Conservation (phyloP, 1,140 invertebrate genomes). For the Euglossa dilemma region DNA sequence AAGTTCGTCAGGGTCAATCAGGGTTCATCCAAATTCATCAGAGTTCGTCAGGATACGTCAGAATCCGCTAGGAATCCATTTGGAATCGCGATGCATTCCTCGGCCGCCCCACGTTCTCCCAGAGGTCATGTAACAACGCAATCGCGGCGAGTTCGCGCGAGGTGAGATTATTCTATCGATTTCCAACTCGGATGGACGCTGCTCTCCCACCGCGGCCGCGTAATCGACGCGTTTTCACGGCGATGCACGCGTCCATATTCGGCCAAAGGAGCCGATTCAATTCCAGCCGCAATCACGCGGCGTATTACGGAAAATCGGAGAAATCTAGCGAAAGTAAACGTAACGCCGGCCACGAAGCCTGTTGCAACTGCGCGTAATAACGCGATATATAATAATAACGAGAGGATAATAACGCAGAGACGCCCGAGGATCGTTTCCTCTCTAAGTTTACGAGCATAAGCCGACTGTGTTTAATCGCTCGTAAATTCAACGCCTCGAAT, state of each 20-base stretch:
- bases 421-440: slow-evolving; percentile 10
- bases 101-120: neutral
- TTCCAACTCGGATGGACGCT: slow-evolving; percentile 12
- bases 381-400: slow-evolving; percentile 66
- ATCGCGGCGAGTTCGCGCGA: neutral
- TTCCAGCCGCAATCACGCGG: slow-evolving; percentile 75
- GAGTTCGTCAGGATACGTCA: too few species aligned
- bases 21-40: too few species aligned
- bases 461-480: neutral
- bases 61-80: too few species aligned
- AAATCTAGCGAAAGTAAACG: slow-evolving; percentile 79
- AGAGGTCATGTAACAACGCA: neutral
- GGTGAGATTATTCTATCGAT: slow-evolving; percentile 24
- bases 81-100: too few species aligned
- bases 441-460: slow-evolving; percentile 38
- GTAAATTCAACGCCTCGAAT: slow-evolving; percentile 17
- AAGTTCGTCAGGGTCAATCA: too few species aligned
- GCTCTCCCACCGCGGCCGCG: neutral
- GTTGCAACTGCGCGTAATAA: slow-evolving; percentile 69
- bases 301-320: slow-evolving; percentile 78
- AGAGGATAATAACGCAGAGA: slow-evolving; percentile 61
- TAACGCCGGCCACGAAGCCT: slow-evolving; percentile 63
- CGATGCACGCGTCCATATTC: slow-evolving; percentile 23
- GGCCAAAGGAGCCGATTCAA: slow-evolving; percentile 72
- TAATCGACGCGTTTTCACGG: slow-evolving; percentile 17